These are phyloP conservation scores for Perca flavescens DNA, from an alignment of 2,113 vertebrate genomes.

Conservation along the genomic window DNA sequence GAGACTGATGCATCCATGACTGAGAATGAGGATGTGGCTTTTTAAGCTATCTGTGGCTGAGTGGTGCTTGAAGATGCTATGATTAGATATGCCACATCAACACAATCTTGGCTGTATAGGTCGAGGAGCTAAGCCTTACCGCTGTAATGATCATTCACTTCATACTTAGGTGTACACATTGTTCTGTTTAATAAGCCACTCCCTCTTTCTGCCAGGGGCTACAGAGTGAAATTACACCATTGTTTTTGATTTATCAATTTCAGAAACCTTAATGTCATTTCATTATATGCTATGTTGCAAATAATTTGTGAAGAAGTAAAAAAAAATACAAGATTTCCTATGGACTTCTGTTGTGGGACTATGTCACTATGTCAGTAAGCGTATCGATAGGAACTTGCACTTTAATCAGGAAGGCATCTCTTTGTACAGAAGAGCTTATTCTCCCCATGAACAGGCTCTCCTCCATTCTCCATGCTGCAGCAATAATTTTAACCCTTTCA, in stretches of 20 bases:
- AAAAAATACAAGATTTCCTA: not conserved
- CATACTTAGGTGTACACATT: conserved; percentile 44
- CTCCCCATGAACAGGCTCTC: conserved; percentile 45
- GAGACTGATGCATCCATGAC: conserved; percentile 20
- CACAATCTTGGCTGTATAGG: conserved; percentile 36
- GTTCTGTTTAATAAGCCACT: conserved; percentile 25
- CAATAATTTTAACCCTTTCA: conserved; percentile 77
- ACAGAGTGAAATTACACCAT: not conserved
- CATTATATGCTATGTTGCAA: not conserved
- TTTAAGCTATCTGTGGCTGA: conserved; percentile 25
- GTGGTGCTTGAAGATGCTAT: conserved; percentile 56
- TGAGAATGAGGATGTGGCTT: conserved; percentile 30
- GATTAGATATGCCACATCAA: conserved; percentile 62
- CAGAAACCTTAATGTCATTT: not conserved
- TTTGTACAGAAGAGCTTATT: conserved; percentile 23
- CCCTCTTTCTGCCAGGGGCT: conserved; percentile 31
- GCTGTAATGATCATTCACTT: conserved; percentile 26
- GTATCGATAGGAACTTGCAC: conserved; percentile 25
- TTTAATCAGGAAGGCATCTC: conserved; percentile 40
- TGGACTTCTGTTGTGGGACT: not conserved
- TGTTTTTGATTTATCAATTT: not conserved
- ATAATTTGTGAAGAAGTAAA: not conserved
- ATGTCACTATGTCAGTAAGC: not conserved
- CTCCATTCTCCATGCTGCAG: conserved; percentile 72
- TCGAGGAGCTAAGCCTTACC: conserved; percentile 13